Evolutionary conservation across 2,113 vertebrate species (phyloP).

Genomic region (Procavia capensis): DNA sequence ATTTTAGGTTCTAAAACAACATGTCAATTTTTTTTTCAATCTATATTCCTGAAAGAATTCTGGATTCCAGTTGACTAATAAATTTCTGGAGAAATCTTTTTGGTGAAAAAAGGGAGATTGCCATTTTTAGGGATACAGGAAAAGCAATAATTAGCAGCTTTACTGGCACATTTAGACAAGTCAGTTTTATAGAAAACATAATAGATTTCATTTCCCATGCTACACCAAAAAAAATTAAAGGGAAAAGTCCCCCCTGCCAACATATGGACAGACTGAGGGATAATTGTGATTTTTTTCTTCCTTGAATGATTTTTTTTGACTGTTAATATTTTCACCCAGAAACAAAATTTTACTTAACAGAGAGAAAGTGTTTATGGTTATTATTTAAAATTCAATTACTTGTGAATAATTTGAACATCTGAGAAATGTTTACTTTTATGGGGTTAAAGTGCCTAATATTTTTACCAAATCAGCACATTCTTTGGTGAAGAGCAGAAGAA

Average conservation of each 20-base stretch:
- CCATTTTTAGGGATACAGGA: not conserved
- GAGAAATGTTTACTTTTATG: not conserved
- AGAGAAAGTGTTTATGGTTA: not conserved
- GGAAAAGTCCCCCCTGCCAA: not conserved
- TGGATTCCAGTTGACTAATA: not conserved
- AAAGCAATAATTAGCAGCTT: not conserved
- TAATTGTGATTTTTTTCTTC: not conserved
- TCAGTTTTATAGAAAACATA: not conserved
- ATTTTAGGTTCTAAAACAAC: not conserved
- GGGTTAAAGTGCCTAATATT: constrained; percentile 22
- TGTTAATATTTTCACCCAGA: not conserved
- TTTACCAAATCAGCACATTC: constrained; percentile 58
- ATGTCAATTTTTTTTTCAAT: not conserved
- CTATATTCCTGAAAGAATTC: not conserved
- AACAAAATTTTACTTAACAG: constrained; percentile 18
- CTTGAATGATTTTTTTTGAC: constrained; percentile 33
- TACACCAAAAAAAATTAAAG: not conserved
- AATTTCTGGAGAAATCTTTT: not conserved
- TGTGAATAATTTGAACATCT: constrained; percentile 9
- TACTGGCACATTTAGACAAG: not conserved
- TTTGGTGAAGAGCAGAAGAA: constrained; percentile 60
- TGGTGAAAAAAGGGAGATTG: not conserved
- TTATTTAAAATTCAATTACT: not conserved
- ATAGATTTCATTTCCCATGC: not conserved
- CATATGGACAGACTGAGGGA: not conserved